A percentile compares a stretch with the other conserved stretches of the same genome.
These are phyloP conservation scores for Gymnocephalus cernua DNA, from an alignment of 2,113 vertebrate species.

Conservation along the genomic window DNA sequence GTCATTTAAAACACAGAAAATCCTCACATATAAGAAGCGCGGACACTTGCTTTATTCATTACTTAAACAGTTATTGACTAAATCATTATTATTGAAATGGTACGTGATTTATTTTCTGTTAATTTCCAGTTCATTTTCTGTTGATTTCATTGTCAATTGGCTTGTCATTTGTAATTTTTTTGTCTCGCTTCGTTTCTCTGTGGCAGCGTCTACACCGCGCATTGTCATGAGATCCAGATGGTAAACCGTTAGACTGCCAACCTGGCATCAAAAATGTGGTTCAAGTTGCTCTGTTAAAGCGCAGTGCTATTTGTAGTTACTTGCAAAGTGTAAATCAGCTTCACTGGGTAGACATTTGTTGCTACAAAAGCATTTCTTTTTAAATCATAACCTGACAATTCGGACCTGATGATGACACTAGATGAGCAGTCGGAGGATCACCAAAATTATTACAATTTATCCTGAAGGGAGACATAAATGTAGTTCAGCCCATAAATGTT, in stretches of 20 bases:
- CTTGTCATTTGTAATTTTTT: background rate
- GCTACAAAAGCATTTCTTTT: too few relatives aligned
- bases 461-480: too few relatives aligned
- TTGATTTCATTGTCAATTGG: too few relatives aligned
- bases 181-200: background rate
- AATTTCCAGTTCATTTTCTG: too few relatives aligned
- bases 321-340: background rate
- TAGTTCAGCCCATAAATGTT: too few relatives aligned
- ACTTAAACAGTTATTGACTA: background rate
- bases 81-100: background rate
- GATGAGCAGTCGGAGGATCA: background rate
- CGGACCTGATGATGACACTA: background rate
- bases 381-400: background rate
- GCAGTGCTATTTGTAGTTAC: background rate
- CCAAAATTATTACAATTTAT: background rate
- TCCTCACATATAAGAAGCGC: background rate
- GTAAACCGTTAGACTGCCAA: background rate
- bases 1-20: background rate
- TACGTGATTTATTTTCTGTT: too few relatives aligned
- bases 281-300: background rate
- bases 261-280: background rate
- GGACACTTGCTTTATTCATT: too few relatives aligned
- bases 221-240: background rate
- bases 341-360: background rate
- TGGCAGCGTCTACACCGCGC: background rate